Conservation (phyloP, 37 sponge, comb jelly and placozoan species). For the Ephydatia muelleri region DNA sequence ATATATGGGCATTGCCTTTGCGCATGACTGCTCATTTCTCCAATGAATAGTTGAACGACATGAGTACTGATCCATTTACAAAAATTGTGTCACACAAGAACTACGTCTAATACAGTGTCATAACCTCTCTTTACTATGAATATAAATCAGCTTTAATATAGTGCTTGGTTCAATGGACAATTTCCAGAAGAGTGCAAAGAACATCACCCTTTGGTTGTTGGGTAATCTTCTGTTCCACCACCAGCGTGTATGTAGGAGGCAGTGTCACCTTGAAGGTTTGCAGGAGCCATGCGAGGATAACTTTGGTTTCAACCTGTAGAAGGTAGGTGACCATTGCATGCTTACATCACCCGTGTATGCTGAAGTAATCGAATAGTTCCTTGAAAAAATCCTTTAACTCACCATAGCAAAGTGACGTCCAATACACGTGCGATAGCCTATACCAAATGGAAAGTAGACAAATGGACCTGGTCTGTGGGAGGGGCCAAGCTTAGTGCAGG, state of each 20-base stretch:
- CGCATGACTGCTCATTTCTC: too few species aligned
- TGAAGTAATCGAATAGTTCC: too few species aligned
- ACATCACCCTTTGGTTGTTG: background rate
- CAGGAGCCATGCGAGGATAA: background rate
- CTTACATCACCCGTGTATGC: background rate
- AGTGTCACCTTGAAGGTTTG: conserved; percentile 9
- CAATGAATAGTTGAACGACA: too few species aligned
- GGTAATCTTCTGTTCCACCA: background rate
- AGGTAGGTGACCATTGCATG: too few species aligned
- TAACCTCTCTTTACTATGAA: too few species aligned
- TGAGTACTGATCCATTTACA: too few species aligned
- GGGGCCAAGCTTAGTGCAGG: too few species aligned
- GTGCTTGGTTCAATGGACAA: background rate
- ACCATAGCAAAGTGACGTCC: conserved; percentile 23
- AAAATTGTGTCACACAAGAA: too few species aligned
- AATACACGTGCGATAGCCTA: conserved; percentile 14
- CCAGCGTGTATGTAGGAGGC: background rate
- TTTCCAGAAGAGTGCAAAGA: background rate
- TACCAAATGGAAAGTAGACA: conserved; percentile 9
- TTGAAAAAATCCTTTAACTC: background rate
- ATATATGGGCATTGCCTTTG: too few species aligned
- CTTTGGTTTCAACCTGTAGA: background rate
- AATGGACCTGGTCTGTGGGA: background rate
- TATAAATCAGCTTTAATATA: too few species aligned
- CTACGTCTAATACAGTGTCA: too few species aligned